A percentile compares a stretch with the other conserved stretches of the same genome.
Evolutionary conservation across 2,113 vertebrate genomes (phyloP).

Genomic region (Otocyon megalotis): DNA sequence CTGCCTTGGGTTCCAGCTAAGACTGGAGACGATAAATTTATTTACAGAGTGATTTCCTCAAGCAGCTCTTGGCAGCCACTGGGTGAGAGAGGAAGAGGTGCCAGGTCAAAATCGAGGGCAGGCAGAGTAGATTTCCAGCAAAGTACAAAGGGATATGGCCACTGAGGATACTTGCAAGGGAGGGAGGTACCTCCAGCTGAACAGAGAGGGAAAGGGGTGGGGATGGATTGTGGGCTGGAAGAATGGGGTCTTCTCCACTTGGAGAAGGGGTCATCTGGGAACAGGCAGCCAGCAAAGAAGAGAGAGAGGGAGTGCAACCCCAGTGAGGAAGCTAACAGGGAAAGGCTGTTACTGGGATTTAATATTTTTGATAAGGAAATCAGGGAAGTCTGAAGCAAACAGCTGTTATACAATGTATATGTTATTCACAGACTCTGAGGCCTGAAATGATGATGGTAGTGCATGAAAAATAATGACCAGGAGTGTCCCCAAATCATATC

Average conservation of each 20-base stretch:
- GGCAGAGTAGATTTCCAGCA: background rate
- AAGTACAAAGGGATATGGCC: background rate
- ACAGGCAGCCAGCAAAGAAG: background rate
- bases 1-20: background rate
- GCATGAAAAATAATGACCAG: background rate
- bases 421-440: background rate
- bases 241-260: background rate
- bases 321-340: background rate
- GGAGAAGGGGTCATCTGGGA: background rate
- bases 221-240: accelerated
- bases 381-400: background rate
- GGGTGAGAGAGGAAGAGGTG: background rate
- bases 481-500: background rate
- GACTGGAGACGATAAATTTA: background rate
- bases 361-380: background rate
- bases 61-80: constrained; percentile 54
- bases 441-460: accelerated
- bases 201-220: background rate
- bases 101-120: constrained; percentile 32
- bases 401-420: background rate
- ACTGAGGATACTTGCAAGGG: background rate
- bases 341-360: background rate
- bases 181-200: background rate
- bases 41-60: constrained; percentile 55
- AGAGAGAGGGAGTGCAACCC: background rate